Percentiles rank a stretch among this genome's conserved stretches.
phyloP scores from a whole-genome alignment of 2,888 invertebrate genomes.

The Ametastegia equiseti region DNA sequence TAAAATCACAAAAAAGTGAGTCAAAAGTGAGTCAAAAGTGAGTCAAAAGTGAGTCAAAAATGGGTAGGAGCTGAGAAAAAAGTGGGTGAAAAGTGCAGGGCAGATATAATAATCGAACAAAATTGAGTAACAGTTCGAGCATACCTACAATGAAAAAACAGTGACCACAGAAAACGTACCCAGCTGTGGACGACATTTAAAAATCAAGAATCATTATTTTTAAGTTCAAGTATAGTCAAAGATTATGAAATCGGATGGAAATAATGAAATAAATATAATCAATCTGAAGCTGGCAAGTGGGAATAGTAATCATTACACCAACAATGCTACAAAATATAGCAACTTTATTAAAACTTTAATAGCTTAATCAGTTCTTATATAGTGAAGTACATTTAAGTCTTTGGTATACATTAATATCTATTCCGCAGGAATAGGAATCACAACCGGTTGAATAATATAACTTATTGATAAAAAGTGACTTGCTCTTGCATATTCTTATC shows the following conservation, averaged over 20 bases:
- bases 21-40: not conserved
- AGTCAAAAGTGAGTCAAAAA: no score
- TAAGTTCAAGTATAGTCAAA: not conserved
- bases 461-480: not conserved
- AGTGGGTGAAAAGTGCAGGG: not conserved
- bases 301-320: not conserved
- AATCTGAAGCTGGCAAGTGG: not conserved
- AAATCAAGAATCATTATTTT: not conserved
- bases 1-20: slow-evolving; percentile 13
- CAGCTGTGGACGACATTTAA: not conserved
- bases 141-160: not conserved
- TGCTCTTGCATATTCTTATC: no score
- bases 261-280: not conserved
- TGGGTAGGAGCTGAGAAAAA: no score
- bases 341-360: not conserved
- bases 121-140: not conserved
- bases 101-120: not conserved
- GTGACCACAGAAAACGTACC: not conserved
- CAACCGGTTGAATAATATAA: not conserved
- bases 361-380: not conserved
- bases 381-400: not conserved
- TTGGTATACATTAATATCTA: not conserved
- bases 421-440: not conserved
- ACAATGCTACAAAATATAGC: not conserved
- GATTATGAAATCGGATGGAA: not conserved